Evolutionary conservation across 1,140 invertebrate genomes (phyloP), one percentile per base, ranked within the genome.

Genomic region (Drosophila kurseongensis): DNA sequence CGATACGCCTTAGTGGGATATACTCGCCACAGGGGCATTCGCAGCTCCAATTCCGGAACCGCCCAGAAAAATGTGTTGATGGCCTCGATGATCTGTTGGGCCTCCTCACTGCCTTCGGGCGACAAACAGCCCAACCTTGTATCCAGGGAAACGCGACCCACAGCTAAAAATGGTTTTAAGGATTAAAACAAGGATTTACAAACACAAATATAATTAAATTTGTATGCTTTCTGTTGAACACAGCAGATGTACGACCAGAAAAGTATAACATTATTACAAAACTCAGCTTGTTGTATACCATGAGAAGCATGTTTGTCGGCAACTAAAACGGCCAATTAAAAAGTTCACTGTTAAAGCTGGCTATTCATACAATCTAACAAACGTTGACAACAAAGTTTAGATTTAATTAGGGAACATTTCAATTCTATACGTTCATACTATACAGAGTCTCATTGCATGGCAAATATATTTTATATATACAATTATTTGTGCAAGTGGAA

Each of bases 31-130:
- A 97, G 92, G 0, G 96, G 96, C 74, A 97, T 94, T 60, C 96
- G 95, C 10, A 97, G 91, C 92, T 97, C 97, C 8, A 97, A 93
- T 67, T 95, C 94, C 0, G 96, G 95, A 3, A 97, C 96, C 35
- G 96, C 96, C 84, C 95, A 95, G 90, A 98, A 97, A 77, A 97
- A 96, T 1, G 95, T 95, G 78, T 95, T 96, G 12, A 97, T 96
- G 2, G 96, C 95, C 79, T 95, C 93, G 38, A 98, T 97, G 52
- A 98, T 95, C 81, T 94, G 92, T 74, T 95, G 94, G 0, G 96
- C 95, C 78, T 97, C 96, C 0, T 93, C 93, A 65, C 93, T 93
- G 10, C 93, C 93, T n/a, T 94, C 86, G 7, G 95, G 94, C 48
- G 94, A 93, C 48, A 98, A 91, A 69, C 97, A 97, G 3, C 96